Conservation (phyloP, 2,888 invertebrate genomes). For the Platypus cylindrus region DNA sequence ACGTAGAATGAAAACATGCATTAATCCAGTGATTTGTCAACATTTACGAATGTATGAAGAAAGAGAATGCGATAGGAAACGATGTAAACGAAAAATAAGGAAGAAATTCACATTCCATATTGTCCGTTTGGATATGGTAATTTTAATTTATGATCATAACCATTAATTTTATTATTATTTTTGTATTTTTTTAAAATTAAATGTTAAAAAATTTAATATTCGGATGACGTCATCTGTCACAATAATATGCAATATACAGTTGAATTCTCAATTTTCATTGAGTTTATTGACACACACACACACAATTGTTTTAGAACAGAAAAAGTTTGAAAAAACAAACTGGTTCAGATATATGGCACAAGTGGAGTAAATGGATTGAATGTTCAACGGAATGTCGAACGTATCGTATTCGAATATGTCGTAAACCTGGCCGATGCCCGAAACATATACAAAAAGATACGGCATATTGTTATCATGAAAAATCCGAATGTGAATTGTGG, state of each 20-base stretch:
- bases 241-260: too few species aligned
- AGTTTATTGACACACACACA: too few species aligned
- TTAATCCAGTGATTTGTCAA: constrained; percentile 23
- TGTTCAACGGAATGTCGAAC: constrained; percentile 73
- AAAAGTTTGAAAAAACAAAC: constrained; percentile 25
- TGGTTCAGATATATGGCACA: constrained; percentile 45
- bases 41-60: constrained; percentile 31
- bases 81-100: constrained; percentile 33
- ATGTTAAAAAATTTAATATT: too few species aligned
- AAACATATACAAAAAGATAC: constrained; percentile 67
- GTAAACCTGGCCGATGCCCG: constrained; percentile 59
- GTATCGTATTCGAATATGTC: constrained; percentile 64
- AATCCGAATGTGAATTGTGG: constrained; percentile 67
- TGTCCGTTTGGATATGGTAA: constrained; percentile 25
- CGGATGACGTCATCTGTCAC: too few species aligned
- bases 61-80: constrained; percentile 30
- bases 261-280: too few species aligned
- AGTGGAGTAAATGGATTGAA: constrained; percentile 64
- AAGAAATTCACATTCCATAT: constrained; percentile 29
- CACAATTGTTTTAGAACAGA: constrained; percentile 24
- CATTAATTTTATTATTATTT: too few species aligned
- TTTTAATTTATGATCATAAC: too few species aligned
- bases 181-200: too few species aligned
- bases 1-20: constrained; percentile 65
- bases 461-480: constrained; percentile 74